Evolutionary conservation across 2,797 vertebrate species (phyloP).

Genomic region (Sebastes wilsoni): DNA sequence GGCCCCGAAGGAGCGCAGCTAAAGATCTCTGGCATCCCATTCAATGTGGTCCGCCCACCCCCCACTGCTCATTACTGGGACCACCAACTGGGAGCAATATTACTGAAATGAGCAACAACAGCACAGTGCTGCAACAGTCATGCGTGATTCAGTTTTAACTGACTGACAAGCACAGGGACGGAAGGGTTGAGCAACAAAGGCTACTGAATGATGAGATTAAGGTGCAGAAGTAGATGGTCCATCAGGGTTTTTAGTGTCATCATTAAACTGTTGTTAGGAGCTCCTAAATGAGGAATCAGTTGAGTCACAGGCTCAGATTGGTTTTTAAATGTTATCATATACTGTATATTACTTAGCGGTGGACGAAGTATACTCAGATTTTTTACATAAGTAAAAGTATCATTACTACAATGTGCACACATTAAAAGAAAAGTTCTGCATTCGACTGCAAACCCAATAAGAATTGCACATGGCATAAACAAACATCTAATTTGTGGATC

Average conservation of each 20-base stretch:
- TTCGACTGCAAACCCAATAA: background rate
- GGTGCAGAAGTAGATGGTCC: background rate
- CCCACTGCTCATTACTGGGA: slow-evolving; percentile 66
- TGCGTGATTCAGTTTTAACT: slow-evolving; percentile 41
- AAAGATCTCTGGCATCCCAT: slow-evolving; percentile 81
- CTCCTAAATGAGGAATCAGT: background rate
- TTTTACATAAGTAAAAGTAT: background rate
- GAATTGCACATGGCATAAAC: background rate
- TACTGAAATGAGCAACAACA: slow-evolving; percentile 65
- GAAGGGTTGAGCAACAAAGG: slow-evolving; percentile 11
- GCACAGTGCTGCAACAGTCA: slow-evolving; percentile 26
- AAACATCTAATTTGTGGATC: background rate
- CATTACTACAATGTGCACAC: background rate
- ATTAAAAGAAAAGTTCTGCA: background rate
- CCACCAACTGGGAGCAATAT: slow-evolving; percentile 75
- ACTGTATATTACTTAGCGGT: background rate
- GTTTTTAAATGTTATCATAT: background rate
- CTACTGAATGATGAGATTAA: background rate
- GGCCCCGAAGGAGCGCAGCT: slow-evolving; percentile 79
- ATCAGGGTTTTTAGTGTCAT: background rate
- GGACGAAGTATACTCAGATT: background rate
- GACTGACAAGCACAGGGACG: slow-evolving; percentile 13
- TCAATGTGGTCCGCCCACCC: slow-evolving; percentile 70
- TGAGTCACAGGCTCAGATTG: background rate
- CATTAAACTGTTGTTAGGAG: background rate